Base-by-base conservation (phyloP, 2,113 vertebrate genomes). In the Nibea albiflora region DNA sequence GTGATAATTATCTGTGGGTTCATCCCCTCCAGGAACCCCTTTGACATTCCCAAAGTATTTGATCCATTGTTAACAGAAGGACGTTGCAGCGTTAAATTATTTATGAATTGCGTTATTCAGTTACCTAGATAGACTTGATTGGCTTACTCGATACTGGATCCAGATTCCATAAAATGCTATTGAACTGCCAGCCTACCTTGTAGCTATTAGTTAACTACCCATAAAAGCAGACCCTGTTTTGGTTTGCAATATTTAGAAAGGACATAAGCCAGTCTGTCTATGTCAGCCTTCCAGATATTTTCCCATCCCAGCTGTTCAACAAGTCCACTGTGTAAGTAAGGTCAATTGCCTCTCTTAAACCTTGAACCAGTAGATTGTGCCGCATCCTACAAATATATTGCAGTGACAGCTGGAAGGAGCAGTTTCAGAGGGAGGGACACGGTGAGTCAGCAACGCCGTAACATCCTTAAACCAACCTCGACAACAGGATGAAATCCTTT, bases 401-500 rank as follows among this genome's bases (percentile, higher is more conserved):
- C 35, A 22, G 50, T 66, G 77, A 70, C 86, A 81, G 82, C 84
- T 42, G 72, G 75, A 57, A 81, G 63, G 78, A 74, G 73, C 42
- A 3, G 26, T 44, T 69, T 80, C 60, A 71, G 61, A 67, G 57
- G 35, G 28, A 72, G 83, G 73, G 62, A 60, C 65, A 50, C 52
- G 66, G 15, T 67, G 64, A 83, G 68, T 89, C 81, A 76, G 78
- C 84, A 72, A 22, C 52, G 22, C 19, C 1, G 28, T 44, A 57
- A 81, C 67, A 68, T 84, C 86, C 73, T 83, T 44, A 73, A 76
- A 85, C 16, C 71, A 82, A 22, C 69, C 39, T 72, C 39, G 83
- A 86, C 68, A 83, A 85, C 73, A 85, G 76, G 76, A 85, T 31
- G 64, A 73, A 63, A 67, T 79, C 47, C 66, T 80, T 64, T 76